A percentile compares a stretch with the other conserved stretches of the same genome.
phyloP scores from a whole-genome alignment of 2,113 vertebrate genomes.

The Anguilla rostrata region DNA sequence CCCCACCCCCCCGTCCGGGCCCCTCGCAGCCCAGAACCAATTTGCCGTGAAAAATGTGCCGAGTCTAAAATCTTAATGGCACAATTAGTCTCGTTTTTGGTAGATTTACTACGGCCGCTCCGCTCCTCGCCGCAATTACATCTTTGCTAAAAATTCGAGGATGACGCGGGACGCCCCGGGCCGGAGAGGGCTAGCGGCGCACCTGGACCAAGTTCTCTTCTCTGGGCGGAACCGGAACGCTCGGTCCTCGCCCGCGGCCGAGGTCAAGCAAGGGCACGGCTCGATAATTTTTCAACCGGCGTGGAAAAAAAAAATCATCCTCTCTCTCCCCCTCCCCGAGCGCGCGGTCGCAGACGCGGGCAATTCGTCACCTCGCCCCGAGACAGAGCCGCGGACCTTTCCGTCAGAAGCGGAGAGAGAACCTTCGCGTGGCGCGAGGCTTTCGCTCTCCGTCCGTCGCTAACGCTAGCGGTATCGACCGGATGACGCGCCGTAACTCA shows the following conservation, averaged over 20 bases:
- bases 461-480: neutral
- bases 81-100: constrained; percentile 58
- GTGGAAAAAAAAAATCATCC: neutral
- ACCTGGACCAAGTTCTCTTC: constrained; percentile 17
- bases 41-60: constrained; percentile 53
- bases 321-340: neutral
- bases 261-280: neutral
- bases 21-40: constrained; percentile 42
- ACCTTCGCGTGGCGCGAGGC: neutral
- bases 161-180: constrained; percentile 40
- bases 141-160: constrained; percentile 50
- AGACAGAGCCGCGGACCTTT: neutral
- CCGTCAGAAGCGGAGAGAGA: neutral
- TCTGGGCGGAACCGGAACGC: neutral
- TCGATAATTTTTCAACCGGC: neutral
- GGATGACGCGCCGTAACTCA: neutral
- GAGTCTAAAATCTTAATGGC: constrained; percentile 60
- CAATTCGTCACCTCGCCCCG: neutral
- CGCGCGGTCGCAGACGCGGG: neutral
- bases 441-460: neutral
- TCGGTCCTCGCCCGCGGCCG: neutral
- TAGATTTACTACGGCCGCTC: constrained; percentile 55
- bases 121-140: constrained; percentile 47
- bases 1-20: constrained; percentile 28
- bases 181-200: constrained; percentile 16